A percentile compares a stretch with the other conserved stretches of the same genome.
Evolutionary conservation across 2,113 vertebrate species (phyloP).

Genomic region (Picathartes gymnocephalus): DNA sequence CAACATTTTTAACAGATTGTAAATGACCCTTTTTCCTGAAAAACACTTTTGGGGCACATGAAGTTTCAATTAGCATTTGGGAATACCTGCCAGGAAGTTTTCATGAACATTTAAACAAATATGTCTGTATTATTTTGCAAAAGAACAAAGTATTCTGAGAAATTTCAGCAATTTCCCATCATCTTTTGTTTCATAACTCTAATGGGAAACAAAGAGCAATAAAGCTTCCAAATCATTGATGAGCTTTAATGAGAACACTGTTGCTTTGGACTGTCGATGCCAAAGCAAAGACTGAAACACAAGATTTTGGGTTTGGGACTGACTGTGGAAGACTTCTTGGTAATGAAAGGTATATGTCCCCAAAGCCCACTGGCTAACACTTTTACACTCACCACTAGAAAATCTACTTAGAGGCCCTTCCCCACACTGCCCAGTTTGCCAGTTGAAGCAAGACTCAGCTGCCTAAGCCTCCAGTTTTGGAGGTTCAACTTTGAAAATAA

Average conservation of each 20-base stretch:
- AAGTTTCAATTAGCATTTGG: neutral
- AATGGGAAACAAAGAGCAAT: slow-evolving; percentile 33
- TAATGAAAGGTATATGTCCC: neutral
- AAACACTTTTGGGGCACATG: neutral
- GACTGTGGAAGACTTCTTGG: neutral
- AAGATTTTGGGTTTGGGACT: neutral
- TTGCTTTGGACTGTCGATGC: neutral
- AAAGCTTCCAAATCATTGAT: slow-evolving; percentile 3
- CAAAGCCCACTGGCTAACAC: neutral
- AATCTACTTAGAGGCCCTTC: neutral
- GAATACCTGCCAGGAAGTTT: slow-evolving; percentile 42
- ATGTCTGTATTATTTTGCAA: neutral
- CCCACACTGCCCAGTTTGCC: neutral
- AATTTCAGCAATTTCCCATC: slow-evolving; percentile 10
- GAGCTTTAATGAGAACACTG: neutral
- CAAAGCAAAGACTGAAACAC: neutral
- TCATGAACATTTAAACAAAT: slow-evolving; percentile 2
- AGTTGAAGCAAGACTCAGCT: neutral
- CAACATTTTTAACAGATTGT: neutral
- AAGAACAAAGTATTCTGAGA: slow-evolving; percentile 32
- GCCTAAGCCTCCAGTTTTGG: neutral
- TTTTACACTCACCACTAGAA: neutral
- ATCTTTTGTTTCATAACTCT: slow-evolving; percentile 46
- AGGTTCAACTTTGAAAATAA: neutral
- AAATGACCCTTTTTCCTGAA: neutral